phyloP scores from a whole-genome alignment of 2,797 vertebrate species.

The Paratrypauchen microcephalus region DNA sequence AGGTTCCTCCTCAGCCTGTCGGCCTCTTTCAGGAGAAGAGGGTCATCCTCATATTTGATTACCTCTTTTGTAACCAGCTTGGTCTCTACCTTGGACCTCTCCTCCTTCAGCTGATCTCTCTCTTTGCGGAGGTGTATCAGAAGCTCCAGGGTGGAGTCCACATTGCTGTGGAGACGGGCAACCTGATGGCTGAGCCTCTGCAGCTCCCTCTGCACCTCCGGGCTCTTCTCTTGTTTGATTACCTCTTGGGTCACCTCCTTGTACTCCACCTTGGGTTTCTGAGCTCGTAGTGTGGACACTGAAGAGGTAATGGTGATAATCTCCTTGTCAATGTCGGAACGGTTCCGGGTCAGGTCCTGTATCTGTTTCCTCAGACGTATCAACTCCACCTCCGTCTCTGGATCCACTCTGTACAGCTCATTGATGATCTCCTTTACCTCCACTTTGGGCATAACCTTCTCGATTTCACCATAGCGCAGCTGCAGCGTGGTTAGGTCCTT shows the following conservation, averaged over 20 bases:
- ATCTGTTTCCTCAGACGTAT: conserved; percentile 81
- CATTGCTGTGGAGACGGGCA: conserved; percentile 80
- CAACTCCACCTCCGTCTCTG: conserved; percentile 85
- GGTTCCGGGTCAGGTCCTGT: conserved; percentile 70
- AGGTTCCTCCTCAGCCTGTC: conserved; percentile 85
- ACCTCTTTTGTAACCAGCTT: conserved; percentile 86
- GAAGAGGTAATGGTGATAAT: conserved; percentile 68
- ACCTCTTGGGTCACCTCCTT: conserved; percentile 89
- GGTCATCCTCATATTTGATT: conserved; percentile 89
- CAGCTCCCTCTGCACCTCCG: conserved; percentile 87
- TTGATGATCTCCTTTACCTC: conserved; percentile 87
- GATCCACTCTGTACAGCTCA: conserved; percentile 88
- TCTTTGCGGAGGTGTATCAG: conserved; percentile 83
- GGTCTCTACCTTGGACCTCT: conserved; percentile 89
- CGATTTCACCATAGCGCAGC: conserved; percentile 62
- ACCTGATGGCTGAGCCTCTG: conserved; percentile 86
- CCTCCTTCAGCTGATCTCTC: conserved; percentile 84
- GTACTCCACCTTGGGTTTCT: conserved; percentile 89
- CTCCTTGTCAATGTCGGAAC: conserved; percentile 73
- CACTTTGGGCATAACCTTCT: conserved; percentile 79
- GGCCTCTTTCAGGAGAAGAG: conserved; percentile 88
- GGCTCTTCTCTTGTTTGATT: conserved; percentile 88
- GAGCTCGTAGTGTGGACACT: conserved; percentile 76
- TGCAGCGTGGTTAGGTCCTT: conserved; percentile 81
- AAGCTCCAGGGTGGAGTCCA: conserved; percentile 78